Evolutionary conservation across 2,113 vertebrate species (phyloP).

Genomic region (Grallaria varia): DNA sequence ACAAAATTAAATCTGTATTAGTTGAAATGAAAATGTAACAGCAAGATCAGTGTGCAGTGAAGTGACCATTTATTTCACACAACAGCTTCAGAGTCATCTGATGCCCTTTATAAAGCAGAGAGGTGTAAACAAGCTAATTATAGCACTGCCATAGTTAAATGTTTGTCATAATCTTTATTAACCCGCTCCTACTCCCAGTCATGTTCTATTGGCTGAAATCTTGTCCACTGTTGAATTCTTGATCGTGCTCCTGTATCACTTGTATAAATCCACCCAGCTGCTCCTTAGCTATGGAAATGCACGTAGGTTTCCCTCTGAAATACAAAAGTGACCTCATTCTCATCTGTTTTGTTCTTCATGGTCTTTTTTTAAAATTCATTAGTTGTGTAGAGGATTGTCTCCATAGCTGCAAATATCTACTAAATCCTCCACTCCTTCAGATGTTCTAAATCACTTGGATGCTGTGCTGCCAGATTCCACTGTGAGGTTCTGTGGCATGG

Average conservation of each 20-base stretch:
- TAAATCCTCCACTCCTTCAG: neutral
- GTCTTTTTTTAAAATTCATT: neutral
- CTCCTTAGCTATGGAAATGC: neutral
- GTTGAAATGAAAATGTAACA: neutral
- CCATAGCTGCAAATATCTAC: neutral
- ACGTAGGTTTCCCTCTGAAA: neutral
- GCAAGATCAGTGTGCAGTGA: neutral
- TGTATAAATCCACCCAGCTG: neutral
- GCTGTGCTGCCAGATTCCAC: neutral
- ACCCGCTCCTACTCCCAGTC: neutral
- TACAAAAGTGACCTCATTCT: neutral
- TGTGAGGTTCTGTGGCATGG: neutral
- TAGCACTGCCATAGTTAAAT: neutral
- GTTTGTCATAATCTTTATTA: conserved; percentile 44
- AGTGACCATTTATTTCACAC: neutral
- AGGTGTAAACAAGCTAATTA: conserved; percentile 51
- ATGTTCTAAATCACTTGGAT: neutral
- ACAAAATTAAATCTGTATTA: neutral
- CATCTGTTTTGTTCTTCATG: neutral
- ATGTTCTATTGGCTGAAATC: neutral
- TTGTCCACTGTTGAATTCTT: neutral
- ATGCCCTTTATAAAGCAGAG: conserved; percentile 23
- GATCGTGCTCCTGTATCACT: neutral
- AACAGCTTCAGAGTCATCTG: conserved; percentile 1
- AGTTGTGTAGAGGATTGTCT: neutral